A percentile compares a stretch with the other conserved stretches of the same genome.
Evolutionary conservation across 2,113 vertebrate genomes (phyloP).

Genomic region (Erythrocebus patas): DNA sequence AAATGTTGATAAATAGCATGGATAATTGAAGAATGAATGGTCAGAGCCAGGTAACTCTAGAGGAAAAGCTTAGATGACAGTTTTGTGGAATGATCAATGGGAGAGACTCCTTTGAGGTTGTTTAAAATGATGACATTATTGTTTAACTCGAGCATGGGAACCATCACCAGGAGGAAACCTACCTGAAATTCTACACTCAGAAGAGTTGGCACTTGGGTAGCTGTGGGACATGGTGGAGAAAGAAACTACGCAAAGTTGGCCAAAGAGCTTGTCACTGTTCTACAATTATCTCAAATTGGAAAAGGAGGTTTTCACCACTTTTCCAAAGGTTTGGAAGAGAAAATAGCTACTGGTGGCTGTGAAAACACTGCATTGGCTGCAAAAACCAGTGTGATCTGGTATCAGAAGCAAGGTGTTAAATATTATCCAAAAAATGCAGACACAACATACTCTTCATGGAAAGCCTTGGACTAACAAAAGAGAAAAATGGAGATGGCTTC

Average conservation of each 20-base stretch:
- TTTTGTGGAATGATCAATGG: neutral
- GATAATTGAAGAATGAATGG: constrained; percentile 47
- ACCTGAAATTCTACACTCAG: neutral
- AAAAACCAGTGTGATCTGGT: neutral
- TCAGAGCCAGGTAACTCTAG: neutral
- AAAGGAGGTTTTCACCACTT: neutral
- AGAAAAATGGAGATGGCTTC: neutral
- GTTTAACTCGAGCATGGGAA: neutral
- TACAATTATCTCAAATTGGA: neutral
- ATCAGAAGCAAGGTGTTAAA: neutral
- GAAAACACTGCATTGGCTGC: neutral
- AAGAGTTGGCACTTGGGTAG: neutral
- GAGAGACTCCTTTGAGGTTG: neutral
- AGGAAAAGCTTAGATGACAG: neutral
- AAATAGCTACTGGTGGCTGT: neutral
- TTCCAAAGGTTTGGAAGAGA: neutral
- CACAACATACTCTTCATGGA: neutral
- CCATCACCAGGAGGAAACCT: neutral
- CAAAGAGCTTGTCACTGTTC: neutral
- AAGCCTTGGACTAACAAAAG: neutral
- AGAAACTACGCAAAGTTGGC: neutral
- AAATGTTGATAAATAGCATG: neutral
- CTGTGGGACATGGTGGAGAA: neutral
- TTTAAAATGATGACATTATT: constrained; percentile 15
- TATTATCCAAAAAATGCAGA: neutral